Conservation (phyloP, 2,113 vertebrate species). For the Thryonomys swinderianus region DNA sequence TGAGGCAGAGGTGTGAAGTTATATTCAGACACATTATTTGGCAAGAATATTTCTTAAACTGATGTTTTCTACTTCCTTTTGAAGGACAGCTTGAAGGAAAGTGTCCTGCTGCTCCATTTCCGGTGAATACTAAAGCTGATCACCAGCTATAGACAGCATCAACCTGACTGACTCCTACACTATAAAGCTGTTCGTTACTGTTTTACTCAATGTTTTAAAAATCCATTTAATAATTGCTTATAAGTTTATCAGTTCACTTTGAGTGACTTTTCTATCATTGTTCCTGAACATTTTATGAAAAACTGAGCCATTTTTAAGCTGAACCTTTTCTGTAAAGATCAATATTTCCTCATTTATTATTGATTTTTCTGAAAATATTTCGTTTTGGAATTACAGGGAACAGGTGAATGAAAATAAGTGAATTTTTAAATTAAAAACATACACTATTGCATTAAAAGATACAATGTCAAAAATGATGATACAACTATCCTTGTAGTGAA, state of each 20-base stretch:
- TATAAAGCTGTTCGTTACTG: conserved; percentile 7
- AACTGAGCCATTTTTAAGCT: background rate
- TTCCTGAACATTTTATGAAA: background rate
- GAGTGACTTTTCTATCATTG: background rate
- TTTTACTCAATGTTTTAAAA: background rate
- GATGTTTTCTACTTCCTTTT: background rate
- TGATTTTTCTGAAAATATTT: background rate
- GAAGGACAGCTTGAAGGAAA: background rate
- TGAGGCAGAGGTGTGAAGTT: background rate
- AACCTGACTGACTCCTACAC: background rate
- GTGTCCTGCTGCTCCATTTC: background rate
- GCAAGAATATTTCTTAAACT: background rate
- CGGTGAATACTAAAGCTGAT: background rate
- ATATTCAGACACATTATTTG: background rate
- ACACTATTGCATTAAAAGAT: background rate
- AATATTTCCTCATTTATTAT: background rate
- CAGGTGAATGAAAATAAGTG: background rate
- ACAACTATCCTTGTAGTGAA: background rate
- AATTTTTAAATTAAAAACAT: background rate
- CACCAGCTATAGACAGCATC: background rate
- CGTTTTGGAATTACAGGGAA: background rate
- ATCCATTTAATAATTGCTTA: background rate
- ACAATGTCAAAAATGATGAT: background rate
- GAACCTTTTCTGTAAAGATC: background rate
- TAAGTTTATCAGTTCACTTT: background rate